Conservation (phyloP, 2,113 vertebrate genomes). For the Sprattus sprattus region DNA sequence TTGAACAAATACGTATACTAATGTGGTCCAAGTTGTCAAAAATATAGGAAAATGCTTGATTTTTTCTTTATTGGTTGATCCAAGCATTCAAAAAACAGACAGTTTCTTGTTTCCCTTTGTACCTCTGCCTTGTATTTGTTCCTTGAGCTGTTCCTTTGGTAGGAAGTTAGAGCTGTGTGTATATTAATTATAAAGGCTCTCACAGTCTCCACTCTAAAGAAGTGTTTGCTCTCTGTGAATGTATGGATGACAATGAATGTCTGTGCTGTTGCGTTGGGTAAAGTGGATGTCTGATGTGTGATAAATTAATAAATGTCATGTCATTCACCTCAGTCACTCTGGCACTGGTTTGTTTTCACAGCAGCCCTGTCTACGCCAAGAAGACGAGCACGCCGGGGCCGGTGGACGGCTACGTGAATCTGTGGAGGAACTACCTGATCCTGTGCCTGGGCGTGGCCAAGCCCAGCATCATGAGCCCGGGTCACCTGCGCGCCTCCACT, state of each 20-base stretch:
- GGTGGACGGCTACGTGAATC: constrained; percentile 88
- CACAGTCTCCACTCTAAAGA: too few relatives aligned
- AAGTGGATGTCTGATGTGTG: too few relatives aligned
- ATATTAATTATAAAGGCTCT: too few relatives aligned
- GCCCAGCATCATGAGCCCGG: constrained; percentile 97
- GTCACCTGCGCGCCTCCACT: constrained; percentile 91
- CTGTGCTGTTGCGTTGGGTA: too few relatives aligned
- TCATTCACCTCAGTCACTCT: neutral
- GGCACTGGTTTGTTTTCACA: constrained; percentile 44
- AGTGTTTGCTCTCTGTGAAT: too few relatives aligned
- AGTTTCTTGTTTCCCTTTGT: too few relatives aligned
- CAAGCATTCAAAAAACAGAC: too few relatives aligned
- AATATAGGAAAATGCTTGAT: neutral
- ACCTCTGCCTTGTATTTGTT: neutral
- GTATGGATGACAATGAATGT: too few relatives aligned
- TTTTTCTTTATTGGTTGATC: neutral
- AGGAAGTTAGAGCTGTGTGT: too few relatives aligned
- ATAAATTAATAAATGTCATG: too few relatives aligned
- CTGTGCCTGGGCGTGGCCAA: constrained; percentile 95
- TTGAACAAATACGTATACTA: neutral
- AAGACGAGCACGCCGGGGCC: constrained; percentile 89
- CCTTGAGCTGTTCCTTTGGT: constrained; percentile 31
- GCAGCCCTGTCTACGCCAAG: constrained; percentile 95
- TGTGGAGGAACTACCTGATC: constrained; percentile 98
- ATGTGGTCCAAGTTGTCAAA: too few relatives aligned